Base-by-base conservation (phyloP, 2,113 vertebrate species). In the Typhlomys cinereus region DNA sequence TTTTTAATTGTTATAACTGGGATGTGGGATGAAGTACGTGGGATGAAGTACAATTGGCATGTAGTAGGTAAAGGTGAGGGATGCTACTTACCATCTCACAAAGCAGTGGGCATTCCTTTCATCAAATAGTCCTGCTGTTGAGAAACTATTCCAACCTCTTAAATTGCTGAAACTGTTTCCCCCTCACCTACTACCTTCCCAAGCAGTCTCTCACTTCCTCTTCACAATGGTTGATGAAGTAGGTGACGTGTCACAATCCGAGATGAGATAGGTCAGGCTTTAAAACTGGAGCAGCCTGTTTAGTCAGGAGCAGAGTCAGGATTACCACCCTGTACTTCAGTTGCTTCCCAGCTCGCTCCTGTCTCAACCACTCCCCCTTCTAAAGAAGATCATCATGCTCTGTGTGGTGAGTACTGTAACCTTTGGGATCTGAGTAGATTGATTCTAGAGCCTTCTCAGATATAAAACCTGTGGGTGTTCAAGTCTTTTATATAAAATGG, bases 141-240 rank as follows among this genome's bases (percentile, higher is more conserved):
- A 39, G 25, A 87, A 75, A 52, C 17, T 34, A 48, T 69, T 79
- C 61, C 8, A 94, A n/a, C 18, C 48, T 25, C 9, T 91, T 64
- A 78, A 69, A 29, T 11, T 82, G 20, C 13, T 18, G 17, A 29
- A 62, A 44, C 39, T 69, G 4, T 81, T 94, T 92, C 31, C 44
- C 7, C n/a, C 71, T 91, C 59, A 70, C 20, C 46, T 25, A 85
- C 36, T 62, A 91, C 34, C 85, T 61, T 2, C 78, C 59, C 79
- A n/a, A 46, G 1, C 20, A 85, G 21, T 67, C 52, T 71, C 61
- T 94, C 44, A 79, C 71, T 62, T 6, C 62, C 29, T 50, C 82
- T 79, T 96, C 94, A 96, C 36, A 94, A 71, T 94, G 94, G 88
- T 52, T 70, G 52, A 36, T 86, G 80, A 93, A 85, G 75, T 84